phyloP scores from a whole-genome alignment of 1,140 invertebrate genomes.

The Lithobius niger region DNA sequence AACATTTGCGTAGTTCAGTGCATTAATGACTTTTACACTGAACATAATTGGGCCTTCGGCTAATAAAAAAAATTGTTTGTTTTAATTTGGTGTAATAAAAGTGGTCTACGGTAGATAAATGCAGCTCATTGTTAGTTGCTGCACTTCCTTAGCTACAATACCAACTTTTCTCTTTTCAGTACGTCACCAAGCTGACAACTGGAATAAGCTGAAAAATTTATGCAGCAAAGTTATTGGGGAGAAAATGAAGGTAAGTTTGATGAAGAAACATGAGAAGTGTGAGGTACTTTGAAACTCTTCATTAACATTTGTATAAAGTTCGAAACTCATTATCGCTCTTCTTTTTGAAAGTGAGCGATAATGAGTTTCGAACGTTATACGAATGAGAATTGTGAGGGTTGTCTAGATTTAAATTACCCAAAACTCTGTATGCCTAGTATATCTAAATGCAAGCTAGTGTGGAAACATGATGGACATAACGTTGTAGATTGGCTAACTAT shows the following conservation, averaged over 20 bases:
- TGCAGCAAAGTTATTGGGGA: slow-evolving; percentile 95
- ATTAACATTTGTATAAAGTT: neutral
- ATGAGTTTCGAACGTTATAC: neutral
- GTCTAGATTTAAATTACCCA: neutral
- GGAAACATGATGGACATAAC: no score
- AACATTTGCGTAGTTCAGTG: no score
- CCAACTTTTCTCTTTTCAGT: slow-evolving; percentile 34
- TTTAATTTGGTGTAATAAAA: no score
- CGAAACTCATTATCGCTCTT: neutral
- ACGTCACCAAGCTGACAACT: slow-evolving; percentile 75
- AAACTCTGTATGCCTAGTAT: neutral
- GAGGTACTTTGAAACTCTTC: neutral
- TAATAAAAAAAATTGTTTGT: no score
- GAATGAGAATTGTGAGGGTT: neutral
- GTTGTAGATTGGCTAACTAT: no score
- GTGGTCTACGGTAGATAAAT: no score
- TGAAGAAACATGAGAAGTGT: neutral
- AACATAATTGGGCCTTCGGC: no score
- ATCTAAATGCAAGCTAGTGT: no score
- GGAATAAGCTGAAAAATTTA: slow-evolving; percentile 90
- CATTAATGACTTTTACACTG: no score
- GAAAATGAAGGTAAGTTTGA: slow-evolving; percentile 72
- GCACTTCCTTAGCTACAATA: no score
- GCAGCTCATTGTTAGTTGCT: no score
- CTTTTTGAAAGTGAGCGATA: neutral